A percentile compares a stretch with the other conserved stretches of the same genome.
Conservation (phyloP, 37 sponge, comb jelly and placozoan species). For the Corticium candelabrum region DNA sequence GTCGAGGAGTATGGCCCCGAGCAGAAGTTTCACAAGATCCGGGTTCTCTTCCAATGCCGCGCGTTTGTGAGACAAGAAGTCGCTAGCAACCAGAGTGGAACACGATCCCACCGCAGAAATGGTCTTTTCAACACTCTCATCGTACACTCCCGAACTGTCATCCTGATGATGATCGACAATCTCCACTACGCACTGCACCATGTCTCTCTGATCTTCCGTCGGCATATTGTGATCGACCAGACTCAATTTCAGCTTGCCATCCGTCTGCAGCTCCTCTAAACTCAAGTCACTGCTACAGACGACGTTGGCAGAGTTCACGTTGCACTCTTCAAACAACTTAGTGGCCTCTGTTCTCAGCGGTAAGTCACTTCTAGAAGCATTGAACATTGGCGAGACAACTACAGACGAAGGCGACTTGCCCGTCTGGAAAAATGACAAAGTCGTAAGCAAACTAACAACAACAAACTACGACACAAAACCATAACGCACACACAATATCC, state of each 20-base stretch:
- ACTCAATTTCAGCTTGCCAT: slow-evolving; percentile 10
- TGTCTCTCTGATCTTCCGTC: not conserved
- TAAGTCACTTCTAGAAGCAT: not conserved
- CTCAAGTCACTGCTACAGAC: not conserved
- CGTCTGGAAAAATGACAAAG: too few relatives aligned
- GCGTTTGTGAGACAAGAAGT: not conserved
- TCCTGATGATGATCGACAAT: slow-evolving; percentile 52
- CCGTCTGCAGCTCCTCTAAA: not conserved
- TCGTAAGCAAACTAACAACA: too few relatives aligned
- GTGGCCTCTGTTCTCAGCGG: not conserved
- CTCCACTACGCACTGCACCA: slow-evolving; percentile 18
- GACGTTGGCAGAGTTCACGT: not conserved
- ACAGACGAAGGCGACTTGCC: too few relatives aligned
- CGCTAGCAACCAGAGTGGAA: not conserved
- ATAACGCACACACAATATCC: too few relatives aligned
- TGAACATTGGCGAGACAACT: too few relatives aligned
- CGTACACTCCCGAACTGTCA: not conserved
- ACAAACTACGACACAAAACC: too few relatives aligned
- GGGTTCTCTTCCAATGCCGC: slow-evolving; percentile 5
- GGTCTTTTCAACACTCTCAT: not conserved
- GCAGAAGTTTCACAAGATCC: slow-evolving; percentile 26
- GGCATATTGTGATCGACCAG: slow-evolving; percentile 52
- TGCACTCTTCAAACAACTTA: not conserved
- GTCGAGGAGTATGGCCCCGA: slow-evolving; percentile 56
- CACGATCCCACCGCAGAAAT: slow-evolving; percentile 32